Conservation (phyloP, 2,113 vertebrate species). For the Rhinoderma darwinii region DNA sequence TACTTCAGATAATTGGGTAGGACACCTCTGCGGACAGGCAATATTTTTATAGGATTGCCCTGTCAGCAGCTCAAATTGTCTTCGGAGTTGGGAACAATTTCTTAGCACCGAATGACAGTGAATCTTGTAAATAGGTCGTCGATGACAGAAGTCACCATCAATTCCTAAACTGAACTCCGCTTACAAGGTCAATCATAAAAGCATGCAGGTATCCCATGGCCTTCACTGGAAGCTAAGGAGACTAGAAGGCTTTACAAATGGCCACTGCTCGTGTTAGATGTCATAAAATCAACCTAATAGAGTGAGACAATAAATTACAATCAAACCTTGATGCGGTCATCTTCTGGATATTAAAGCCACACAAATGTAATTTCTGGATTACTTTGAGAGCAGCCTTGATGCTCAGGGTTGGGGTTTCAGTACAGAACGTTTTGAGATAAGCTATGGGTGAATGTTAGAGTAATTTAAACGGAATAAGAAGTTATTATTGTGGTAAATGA, state of each 20-base stretch:
- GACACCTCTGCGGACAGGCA: constrained; percentile 80
- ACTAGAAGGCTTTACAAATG: constrained; percentile 63
- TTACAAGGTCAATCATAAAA: constrained; percentile 82
- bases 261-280: constrained; percentile 62
- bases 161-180: constrained; percentile 78
- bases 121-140: constrained; percentile 89
- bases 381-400: constrained; percentile 60
- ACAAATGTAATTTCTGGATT: constrained; percentile 54
- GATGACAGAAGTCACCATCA: constrained; percentile 84
- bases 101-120: constrained; percentile 85
- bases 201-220: constrained; percentile 74
- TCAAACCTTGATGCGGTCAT: constrained; percentile 66
- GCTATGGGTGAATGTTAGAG: constrained; percentile 61
- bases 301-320: constrained; percentile 69
- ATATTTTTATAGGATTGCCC: constrained; percentile 86
- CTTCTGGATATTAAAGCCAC: constrained; percentile 60
- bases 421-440: constrained; percentile 58
- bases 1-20: constrained; percentile 90
- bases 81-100: constrained; percentile 80
- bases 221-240: constrained; percentile 64
- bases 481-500: constrained; percentile 46
- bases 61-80: constrained; percentile 87
- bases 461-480: constrained; percentile 22
- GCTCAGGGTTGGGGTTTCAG: constrained; percentile 59
- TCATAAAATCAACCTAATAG: constrained; percentile 72